Conservation (phyloP, 2,113 vertebrate species). For the Acrocephalus arundinaceus region DNA sequence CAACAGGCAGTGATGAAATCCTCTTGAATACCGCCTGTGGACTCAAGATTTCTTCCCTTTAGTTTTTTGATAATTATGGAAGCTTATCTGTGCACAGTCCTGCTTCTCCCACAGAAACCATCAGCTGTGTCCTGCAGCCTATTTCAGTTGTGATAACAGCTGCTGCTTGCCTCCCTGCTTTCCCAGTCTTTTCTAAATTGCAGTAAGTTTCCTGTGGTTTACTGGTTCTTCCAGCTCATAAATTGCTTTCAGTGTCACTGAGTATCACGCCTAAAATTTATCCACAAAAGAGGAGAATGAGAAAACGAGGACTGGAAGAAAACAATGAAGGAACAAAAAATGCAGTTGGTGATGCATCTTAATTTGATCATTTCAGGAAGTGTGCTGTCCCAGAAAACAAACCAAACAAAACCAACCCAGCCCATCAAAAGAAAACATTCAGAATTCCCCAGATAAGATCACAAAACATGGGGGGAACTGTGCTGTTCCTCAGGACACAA, state of each 20-base stretch:
- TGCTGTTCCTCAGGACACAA: background rate
- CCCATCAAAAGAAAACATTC: background rate
- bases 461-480: background rate
- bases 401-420: background rate
- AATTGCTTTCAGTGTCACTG: background rate
- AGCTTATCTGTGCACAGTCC: background rate
- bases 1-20: background rate
- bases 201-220: background rate
- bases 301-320: background rate
- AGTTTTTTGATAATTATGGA: background rate
- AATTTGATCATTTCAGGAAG: conserved; percentile 17
- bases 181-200: background rate
- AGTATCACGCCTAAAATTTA: conserved; percentile 3
- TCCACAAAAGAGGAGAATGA: conserved; percentile 16
- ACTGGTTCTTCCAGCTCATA: background rate
- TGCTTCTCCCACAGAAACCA: background rate
- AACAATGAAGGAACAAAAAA: background rate
- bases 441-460: conserved; percentile 31
- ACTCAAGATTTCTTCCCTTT: background rate
- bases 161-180: background rate
- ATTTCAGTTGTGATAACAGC: background rate
- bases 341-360: background rate
- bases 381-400: background rate
- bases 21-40: background rate
- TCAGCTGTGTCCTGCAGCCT: background rate